phyloP scores from a whole-genome alignment of 2,797 vertebrate species.

The Danio albolineatus region DNA sequence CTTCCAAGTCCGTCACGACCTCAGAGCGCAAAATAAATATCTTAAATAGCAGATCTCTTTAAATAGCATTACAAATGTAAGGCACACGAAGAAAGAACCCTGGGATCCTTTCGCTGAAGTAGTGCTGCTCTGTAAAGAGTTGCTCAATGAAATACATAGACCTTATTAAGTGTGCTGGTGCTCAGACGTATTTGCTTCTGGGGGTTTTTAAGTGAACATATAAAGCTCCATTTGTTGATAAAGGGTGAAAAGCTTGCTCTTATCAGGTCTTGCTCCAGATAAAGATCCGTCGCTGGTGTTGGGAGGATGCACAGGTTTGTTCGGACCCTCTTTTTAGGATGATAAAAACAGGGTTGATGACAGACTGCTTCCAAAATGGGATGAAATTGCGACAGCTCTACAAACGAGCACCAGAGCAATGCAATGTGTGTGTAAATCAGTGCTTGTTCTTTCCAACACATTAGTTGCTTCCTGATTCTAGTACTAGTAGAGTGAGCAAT shows the following conservation, averaged over 20 bases:
- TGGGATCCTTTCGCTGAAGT: slow-evolving; percentile 72
- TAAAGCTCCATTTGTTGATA: slow-evolving; percentile 29
- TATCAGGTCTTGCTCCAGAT: slow-evolving; percentile 16
- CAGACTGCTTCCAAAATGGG: slow-evolving; percentile 89
- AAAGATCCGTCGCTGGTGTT: slow-evolving; percentile 32
- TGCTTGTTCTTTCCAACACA: slow-evolving; percentile 73
- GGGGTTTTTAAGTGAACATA: slow-evolving; percentile 34
- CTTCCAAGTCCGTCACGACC: slow-evolving; percentile 90
- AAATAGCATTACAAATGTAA: slow-evolving; percentile 97
- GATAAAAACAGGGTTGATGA: slow-evolving; percentile 90
- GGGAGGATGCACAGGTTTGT: slow-evolving; percentile 42
- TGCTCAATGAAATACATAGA: slow-evolving; percentile 45
- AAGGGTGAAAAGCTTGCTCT: slow-evolving; percentile 31
- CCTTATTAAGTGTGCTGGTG: slow-evolving; percentile 57
- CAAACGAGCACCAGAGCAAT: slow-evolving; percentile 92
- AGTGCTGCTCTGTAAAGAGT: slow-evolving; percentile 57
- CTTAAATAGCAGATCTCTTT: slow-evolving; percentile 80
- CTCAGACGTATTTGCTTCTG: slow-evolving; percentile 26
- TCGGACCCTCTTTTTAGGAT: slow-evolving; percentile 57
- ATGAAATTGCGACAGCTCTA: slow-evolving; percentile 97
- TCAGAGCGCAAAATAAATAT: slow-evolving; percentile 99
- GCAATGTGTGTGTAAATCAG: slow-evolving; percentile 74
- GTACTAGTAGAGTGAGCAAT: slow-evolving; percentile 73
- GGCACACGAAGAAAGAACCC: slow-evolving; percentile 78
- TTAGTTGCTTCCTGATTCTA: slow-evolving; percentile 84